A percentile compares a stretch with the other conserved stretches of the same genome.
These are phyloP conservation scores for Nycticryphes semicollaris DNA, from an alignment of 2,113 vertebrate species.

Conservation along the genomic window DNA sequence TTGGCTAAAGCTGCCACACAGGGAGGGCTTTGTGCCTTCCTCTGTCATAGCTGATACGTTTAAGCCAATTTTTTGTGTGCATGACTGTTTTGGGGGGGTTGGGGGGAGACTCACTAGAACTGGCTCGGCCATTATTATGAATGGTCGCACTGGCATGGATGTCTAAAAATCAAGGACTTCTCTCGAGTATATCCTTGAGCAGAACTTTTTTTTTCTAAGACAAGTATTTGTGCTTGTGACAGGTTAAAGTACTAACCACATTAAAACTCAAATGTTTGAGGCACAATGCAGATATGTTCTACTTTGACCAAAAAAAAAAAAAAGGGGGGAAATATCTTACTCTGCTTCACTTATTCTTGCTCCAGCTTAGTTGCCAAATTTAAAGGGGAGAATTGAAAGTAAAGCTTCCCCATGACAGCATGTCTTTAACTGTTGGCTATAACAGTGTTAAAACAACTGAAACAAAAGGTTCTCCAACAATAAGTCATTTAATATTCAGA, in stretches of 20 bases:
- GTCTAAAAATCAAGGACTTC: slow-evolving; percentile 53
- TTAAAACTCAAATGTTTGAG: slow-evolving; percentile 65
- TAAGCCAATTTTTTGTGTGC: slow-evolving; percentile 62
- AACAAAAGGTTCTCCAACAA: not conserved
- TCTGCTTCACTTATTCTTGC: slow-evolving; percentile 39
- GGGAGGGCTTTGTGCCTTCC: slow-evolving; percentile 53
- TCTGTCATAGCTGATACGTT: slow-evolving; percentile 64
- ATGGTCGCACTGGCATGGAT: slow-evolving; percentile 42
- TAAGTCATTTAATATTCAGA: not conserved
- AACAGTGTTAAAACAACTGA: not conserved
- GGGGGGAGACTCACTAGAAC: slow-evolving; percentile 17
- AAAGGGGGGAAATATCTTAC: not conserved
- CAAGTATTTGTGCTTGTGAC: slow-evolving; percentile 68
- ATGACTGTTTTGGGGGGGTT: slow-evolving; percentile 49
- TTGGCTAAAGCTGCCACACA: slow-evolving; percentile 55
- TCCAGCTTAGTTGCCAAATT: slow-evolving; percentile 14
- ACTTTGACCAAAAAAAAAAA: not conserved
- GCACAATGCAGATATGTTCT: slow-evolving; percentile 74
- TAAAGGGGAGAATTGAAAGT: slow-evolving; percentile 4
- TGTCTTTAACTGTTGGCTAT: not conserved
- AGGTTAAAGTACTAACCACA: slow-evolving; percentile 72
- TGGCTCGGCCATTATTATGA: slow-evolving; percentile 27
- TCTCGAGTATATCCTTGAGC: slow-evolving; percentile 60
- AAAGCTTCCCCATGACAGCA: not conserved
- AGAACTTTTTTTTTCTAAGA: slow-evolving; percentile 55